A percentile compares a stretch with the other conserved stretches of the same genome.
Evolutionary conservation across 2,797 vertebrate species (phyloP).

Genomic region (Thalassophryne amazonica): DNA sequence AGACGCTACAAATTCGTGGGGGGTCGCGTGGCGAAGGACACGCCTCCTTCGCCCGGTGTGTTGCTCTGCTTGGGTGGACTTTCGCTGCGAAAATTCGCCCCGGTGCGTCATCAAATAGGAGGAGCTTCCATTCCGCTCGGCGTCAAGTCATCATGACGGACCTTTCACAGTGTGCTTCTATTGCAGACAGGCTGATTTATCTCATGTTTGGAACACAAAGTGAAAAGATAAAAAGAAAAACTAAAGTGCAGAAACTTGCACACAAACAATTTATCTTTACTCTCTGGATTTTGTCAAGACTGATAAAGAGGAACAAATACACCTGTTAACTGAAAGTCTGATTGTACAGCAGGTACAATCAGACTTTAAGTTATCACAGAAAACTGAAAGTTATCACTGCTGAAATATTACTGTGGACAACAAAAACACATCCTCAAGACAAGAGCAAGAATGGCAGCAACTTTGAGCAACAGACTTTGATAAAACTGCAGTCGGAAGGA

Average conservation of each 20-base stretch:
- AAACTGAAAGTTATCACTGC: constrained; percentile 33
- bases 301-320: constrained; percentile 49
- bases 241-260: constrained; percentile 26
- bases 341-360: too few relatives aligned
- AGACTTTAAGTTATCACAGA: too few relatives aligned
- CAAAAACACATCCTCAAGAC: constrained; percentile 22
- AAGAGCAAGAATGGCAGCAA: not conserved
- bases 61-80: too few relatives aligned
- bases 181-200: constrained; percentile 18
- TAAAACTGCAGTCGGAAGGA: constrained; percentile 23
- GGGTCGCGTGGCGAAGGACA: too few relatives aligned
- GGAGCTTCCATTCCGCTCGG: too few relatives aligned
- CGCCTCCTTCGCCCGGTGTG: too few relatives aligned
- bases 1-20: too few relatives aligned
- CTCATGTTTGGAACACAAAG: constrained; percentile 18
- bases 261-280: constrained; percentile 34
- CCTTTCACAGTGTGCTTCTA: not conserved
- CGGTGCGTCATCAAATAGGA: too few relatives aligned
- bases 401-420: constrained; percentile 46
- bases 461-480: constrained; percentile 18
- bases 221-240: constrained; percentile 45
- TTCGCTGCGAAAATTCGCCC: too few relatives aligned
- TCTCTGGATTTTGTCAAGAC: constrained; percentile 36
- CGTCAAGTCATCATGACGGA: too few relatives aligned
- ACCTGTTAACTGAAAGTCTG: constrained; percentile 26